These are phyloP conservation scores for Mimachlamys varia DNA, from an alignment of 2,888 invertebrate genomes.

Conservation along the genomic window DNA sequence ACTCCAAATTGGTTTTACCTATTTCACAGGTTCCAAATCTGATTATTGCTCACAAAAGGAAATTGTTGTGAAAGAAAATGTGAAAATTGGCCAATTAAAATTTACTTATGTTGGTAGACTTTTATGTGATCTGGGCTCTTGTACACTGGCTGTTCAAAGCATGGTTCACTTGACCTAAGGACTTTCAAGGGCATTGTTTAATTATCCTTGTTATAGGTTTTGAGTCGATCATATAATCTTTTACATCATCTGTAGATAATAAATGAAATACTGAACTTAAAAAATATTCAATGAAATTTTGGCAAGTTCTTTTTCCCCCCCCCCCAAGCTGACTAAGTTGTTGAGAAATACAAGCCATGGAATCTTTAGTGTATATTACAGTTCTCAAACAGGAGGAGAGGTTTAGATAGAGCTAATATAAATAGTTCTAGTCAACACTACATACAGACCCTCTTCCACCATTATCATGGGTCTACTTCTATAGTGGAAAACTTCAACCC, in stretches of 20 bases:
- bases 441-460: background rate
- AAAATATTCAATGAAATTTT: background rate
- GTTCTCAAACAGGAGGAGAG: background rate
- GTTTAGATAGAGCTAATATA: background rate
- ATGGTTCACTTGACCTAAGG: background rate
- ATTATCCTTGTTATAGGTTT: background rate
- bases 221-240: background rate
- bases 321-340: background rate
- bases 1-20: background rate
- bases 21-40: background rate
- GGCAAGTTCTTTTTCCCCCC: background rate
- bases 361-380: background rate
- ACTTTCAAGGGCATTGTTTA: background rate
- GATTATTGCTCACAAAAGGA: background rate
- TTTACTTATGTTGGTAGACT: background rate
- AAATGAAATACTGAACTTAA: background rate
- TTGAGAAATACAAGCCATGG: background rate
- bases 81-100: slow-evolving; percentile 17
- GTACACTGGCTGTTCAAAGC: background rate
- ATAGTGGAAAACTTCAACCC: background rate
- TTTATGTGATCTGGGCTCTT: background rate
- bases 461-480: background rate
- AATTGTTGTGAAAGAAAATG: background rate
- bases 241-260: too few relatives aligned
- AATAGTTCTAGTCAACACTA: background rate